phyloP scores from a whole-genome alignment of 2,888 invertebrate species.

The Pyrrhia umbra region DNA sequence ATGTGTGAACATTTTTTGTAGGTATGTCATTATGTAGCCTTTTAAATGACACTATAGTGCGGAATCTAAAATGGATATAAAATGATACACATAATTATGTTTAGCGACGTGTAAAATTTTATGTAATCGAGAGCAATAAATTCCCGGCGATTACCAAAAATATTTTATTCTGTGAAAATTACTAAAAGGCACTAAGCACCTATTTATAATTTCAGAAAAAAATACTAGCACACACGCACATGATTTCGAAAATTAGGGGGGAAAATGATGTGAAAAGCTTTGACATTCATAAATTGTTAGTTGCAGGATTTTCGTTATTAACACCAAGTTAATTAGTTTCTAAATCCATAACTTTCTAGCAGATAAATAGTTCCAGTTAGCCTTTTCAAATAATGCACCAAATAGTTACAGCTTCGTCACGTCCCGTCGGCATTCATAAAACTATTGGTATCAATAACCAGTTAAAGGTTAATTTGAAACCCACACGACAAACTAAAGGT shows the following conservation, averaged over 20 bases:
- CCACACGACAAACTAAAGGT: slow-evolving; percentile 34
- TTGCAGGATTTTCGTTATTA: too few relatives aligned
- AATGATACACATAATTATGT: slow-evolving; percentile 5
- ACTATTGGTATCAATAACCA: slow-evolving; percentile 8
- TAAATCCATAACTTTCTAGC: neutral
- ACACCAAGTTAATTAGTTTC: too few relatives aligned
- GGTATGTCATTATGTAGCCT: slow-evolving; percentile 9
- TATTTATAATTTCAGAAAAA: neutral
- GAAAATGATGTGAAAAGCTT: too few relatives aligned
- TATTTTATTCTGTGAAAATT: neutral
- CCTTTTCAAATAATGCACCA: neutral
- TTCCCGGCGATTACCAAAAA: neutral
- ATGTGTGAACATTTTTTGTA: slow-evolving; percentile 14
- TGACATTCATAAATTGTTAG: neutral
- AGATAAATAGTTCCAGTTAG: neutral
- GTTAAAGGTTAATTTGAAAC: slow-evolving; percentile 32
- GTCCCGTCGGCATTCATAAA: slow-evolving; percentile 1
- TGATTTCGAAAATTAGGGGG: neutral
- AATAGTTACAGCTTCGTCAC: too few relatives aligned
- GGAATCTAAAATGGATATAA: slow-evolving; percentile 19
- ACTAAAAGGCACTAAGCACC: too few relatives aligned
- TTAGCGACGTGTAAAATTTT: too few relatives aligned
- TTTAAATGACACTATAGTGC: slow-evolving; percentile 6
- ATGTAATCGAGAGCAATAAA: neutral
- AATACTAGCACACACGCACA: neutral